A percentile compares a stretch with the other conserved stretches of the same genome.
Evolutionary conservation across 2,113 vertebrate genomes (phyloP).

Genomic region (Recurvirostra avosetta): DNA sequence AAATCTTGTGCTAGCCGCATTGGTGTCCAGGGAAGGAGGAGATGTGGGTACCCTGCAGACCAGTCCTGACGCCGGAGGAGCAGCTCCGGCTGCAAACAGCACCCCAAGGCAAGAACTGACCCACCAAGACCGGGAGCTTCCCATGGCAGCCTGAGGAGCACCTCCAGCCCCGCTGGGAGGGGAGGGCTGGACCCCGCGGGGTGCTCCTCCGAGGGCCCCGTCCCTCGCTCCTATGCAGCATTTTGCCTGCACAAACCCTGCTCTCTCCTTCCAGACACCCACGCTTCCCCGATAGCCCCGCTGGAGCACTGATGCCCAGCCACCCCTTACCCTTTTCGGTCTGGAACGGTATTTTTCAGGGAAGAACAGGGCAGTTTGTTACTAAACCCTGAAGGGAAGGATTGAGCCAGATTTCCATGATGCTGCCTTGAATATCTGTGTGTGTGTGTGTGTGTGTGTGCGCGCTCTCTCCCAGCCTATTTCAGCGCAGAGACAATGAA

Average conservation of each 20-base stretch:
- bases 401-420: background rate
- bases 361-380: background rate
- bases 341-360: background rate
- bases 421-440: background rate
- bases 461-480: background rate
- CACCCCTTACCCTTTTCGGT: background rate
- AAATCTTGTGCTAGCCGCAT: background rate
- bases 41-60: background rate
- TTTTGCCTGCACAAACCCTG: background rate
- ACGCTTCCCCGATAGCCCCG: background rate
- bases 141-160: background rate
- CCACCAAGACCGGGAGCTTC: background rate
- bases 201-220: background rate
- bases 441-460: background rate
- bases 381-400: background rate
- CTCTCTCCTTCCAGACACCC: background rate
- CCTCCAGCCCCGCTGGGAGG: accelerated
- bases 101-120: background rate
- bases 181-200: background rate
- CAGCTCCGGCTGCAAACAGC: background rate
- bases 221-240: constrained; percentile 25
- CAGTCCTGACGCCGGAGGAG: background rate
- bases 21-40: background rate
- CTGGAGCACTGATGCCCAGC: background rate
- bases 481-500: background rate